Base-by-base conservation (phyloP, 2,113 vertebrate genomes). In the Lamprotornis superbus region DNA sequence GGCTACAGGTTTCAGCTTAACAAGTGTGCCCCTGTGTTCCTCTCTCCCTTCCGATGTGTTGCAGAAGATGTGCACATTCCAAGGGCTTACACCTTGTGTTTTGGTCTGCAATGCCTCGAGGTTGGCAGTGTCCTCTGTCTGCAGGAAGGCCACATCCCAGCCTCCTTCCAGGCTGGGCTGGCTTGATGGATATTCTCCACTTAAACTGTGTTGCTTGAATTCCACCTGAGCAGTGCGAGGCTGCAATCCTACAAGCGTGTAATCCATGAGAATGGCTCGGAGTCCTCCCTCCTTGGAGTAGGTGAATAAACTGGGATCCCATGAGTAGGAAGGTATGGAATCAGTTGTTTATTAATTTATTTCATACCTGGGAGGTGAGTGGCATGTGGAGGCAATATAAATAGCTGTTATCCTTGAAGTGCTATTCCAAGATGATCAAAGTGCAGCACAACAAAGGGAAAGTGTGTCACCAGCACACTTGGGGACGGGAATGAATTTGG, bases 391-490 rank as follows among this genome's bases (percentile, higher is more conserved):
- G 92, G 85, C 69, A 57, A 68, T 57, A 52, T 12, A 70, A 78
- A 39, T 71, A 91, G 76, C 49, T 82, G 25, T 31, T 90, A 83
- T 44, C 30, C 11, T 10, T 69, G 39, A 33, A 46, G 59, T 69
- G 91, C 80, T 67, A 81, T 88, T 88, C 33, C 88, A 42, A 35
- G 28, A 13, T 56, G 95, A 86, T 83, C 95, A 82, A 97, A 97
- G 97, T 88, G 79, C 95, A 94, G 80, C 74, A 82, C 55, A 95
- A 55, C 30, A 69, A 93, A 86, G 44, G 49, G 67, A 53, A 96
- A 93, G 57, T 49, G 87, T 86, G 55, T 92, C 83, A 80, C 61
- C 33, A 7, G 69, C 39, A 53, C 30, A 4, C 57, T 30, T 10
- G 0, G 47, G 15, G 42, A 83, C 0, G 0, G n/a, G 68, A 53